Evolutionary conservation across 2,113 vertebrate genomes (phyloP).

Genomic region (Brachyhypopomus occidentalis): DNA sequence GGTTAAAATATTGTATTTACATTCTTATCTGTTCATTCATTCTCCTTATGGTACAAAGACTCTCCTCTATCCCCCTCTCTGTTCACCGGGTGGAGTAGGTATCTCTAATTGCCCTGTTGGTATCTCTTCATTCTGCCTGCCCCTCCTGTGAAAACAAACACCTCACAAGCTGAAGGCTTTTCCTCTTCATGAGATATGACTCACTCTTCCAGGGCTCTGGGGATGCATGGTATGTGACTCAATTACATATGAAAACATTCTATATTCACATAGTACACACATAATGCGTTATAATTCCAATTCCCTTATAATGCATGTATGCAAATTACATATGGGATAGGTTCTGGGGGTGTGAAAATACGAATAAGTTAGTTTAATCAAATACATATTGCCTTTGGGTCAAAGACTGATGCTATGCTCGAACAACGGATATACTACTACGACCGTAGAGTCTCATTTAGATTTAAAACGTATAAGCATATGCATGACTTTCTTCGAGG

Average conservation of each 20-base stretch:
- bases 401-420: not conserved
- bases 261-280: too few relatives aligned
- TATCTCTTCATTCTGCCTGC: conserved; percentile 6
- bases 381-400: too few relatives aligned
- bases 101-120: not conserved
- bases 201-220: too few relatives aligned
- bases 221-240: too few relatives aligned
- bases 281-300: too few relatives aligned
- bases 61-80: not conserved
- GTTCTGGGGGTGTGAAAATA: too few relatives aligned
- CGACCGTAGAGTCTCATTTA: not conserved
- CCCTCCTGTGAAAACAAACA: not conserved
- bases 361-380: too few relatives aligned
- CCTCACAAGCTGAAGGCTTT: not conserved
- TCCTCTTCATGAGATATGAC: not conserved
- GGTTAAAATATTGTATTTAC: not conserved
- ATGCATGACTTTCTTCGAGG: not conserved
- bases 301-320: too few relatives aligned
- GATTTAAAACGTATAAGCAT: not conserved
- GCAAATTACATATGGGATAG: too few relatives aligned
- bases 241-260: too few relatives aligned
- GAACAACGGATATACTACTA: not conserved
- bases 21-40: not conserved
- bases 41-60: not conserved
- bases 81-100: not conserved